Evolutionary conservation across 1,140 invertebrate species (phyloP), one percentile per base, ranked within the genome.

Genomic region (Saccostrea cuccullata): DNA sequence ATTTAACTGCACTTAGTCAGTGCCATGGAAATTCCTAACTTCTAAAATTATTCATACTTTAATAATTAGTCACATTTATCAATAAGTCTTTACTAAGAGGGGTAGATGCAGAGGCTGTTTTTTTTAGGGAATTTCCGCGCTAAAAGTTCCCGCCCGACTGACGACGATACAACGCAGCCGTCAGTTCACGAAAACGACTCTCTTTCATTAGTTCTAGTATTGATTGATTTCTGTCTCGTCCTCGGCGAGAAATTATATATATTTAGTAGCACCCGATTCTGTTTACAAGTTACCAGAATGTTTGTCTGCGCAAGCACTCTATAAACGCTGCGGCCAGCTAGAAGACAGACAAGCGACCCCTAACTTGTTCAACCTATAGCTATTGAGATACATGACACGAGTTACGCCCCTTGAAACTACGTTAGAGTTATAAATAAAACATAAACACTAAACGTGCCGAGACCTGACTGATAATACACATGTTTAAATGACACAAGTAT

Each of bases 331-430:
- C 58, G 47, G 5, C 58, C 58, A 5, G 58, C 58, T 64, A 17
- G 30, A 77, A 77, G 70, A 77, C 30, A 77, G 70, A 77, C 70
- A 77, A 77, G 70, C 70, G 70, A 77, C 70, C 70, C 70, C 30
- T 77, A 26, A 77, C 13, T 73, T 77, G 26, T 36, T 77, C 30
- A 30, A 77, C 70, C 70, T 77, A 77, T 77, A 77, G 70, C 26
- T 36, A 17, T 15, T 36, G 70, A 77, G 70, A 77, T 77, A 77
- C 15, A 40, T 77, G 70, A 77, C 70, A 77, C 70, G 82, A 84
- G 82, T 84, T 84, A 84, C 82, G 82, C 82, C 82, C 82, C 82
- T 84, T 84, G 40, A 55, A 55, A 84, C 82, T 84, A 84, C 82
- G 82, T 84, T 84, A 84, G 40, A 84, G 55, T 56, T 84, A 84